Conservation (phyloP, 2,888 invertebrate genomes). For the Quadriops clusia region DNA sequence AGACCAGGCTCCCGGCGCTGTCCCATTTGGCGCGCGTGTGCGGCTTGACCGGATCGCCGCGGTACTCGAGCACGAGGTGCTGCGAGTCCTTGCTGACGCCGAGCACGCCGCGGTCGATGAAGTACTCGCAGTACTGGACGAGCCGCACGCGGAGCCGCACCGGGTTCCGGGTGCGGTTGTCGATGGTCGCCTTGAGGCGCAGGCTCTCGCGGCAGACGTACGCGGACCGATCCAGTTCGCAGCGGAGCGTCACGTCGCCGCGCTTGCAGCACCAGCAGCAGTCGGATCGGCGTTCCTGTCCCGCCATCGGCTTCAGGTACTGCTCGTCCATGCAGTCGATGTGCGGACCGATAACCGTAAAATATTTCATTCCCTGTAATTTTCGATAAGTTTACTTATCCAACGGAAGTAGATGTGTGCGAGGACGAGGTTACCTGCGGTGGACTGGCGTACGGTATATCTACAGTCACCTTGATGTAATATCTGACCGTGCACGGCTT, state of each 20-base stretch:
- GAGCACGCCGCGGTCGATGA: conserved; percentile 61
- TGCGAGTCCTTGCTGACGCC: conserved; percentile 58
- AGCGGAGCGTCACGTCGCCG: conserved; percentile 53
- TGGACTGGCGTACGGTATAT: conserved; percentile 66
- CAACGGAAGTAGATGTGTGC: too few relatives aligned
- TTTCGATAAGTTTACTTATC: too few relatives aligned
- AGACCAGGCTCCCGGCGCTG: conserved; percentile 50
- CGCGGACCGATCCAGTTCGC: conserved; percentile 58
- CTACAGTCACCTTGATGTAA: conserved; percentile 59
- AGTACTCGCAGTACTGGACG: conserved; percentile 59
- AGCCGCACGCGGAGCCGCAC: conserved; percentile 30
- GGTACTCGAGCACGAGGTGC: conserved; percentile 58
- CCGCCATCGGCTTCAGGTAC: conserved; percentile 57
- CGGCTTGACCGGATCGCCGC: conserved; percentile 50
- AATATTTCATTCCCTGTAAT: conserved; percentile 69
- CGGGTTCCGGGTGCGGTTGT: conserved; percentile 45
- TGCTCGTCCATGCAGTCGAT: conserved; percentile 73
- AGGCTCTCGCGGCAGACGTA: conserved; percentile 65
- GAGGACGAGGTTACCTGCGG: too few relatives aligned
- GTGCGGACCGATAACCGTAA: conserved; percentile 65
- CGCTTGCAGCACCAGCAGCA: conserved; percentile 64
- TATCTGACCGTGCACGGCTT: conserved; percentile 61
- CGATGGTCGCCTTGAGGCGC: conserved; percentile 54
- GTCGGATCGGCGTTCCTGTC: conserved; percentile 49
- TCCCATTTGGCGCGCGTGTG: conserved; percentile 54